A percentile compares a stretch with the other conserved stretches of the same genome.
Evolutionary conservation across 2,797 vertebrate species (phyloP).

Genomic region (Acridotheres tristis): DNA sequence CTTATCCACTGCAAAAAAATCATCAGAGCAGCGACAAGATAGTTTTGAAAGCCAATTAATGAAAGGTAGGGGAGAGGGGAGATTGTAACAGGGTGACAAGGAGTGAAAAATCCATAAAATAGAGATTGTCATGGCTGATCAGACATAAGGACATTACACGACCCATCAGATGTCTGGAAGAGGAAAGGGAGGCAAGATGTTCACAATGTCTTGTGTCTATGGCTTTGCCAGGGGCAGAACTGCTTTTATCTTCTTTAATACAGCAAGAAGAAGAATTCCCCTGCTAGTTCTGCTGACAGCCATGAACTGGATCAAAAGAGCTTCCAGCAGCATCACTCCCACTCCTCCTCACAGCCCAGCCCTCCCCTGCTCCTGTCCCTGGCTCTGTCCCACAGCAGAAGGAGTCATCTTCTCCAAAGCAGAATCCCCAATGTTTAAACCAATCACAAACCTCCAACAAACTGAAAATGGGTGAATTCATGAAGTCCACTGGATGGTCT

Average conservation of each 20-base stretch:
- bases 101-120: not conserved
- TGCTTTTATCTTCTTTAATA: not conserved
- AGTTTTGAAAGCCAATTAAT: constrained; percentile 48
- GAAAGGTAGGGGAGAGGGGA: constrained; percentile 7
- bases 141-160: not conserved
- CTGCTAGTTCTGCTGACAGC: not conserved
- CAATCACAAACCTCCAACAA: not conserved
- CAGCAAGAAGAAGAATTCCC: not conserved
- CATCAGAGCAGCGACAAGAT: constrained; percentile 1
- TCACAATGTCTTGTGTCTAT: not conserved
- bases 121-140: not conserved
- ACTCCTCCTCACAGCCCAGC: not conserved
- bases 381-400: rapidly evolving
- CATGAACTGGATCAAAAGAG: not conserved
- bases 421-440: rapidly evolving
- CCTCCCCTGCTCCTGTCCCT: rapidly evolving
- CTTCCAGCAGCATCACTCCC: not conserved
- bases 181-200: not conserved
- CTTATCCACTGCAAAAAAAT: constrained; percentile 48
- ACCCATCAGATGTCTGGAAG: not conserved
- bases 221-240: not conserved
- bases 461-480: not conserved
- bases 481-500: not conserved
- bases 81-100: not conserved
- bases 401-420: not conserved